These are phyloP conservation scores for Patella vulgata DNA, from an alignment of 1,140 invertebrate genomes.

Conservation along the genomic window DNA sequence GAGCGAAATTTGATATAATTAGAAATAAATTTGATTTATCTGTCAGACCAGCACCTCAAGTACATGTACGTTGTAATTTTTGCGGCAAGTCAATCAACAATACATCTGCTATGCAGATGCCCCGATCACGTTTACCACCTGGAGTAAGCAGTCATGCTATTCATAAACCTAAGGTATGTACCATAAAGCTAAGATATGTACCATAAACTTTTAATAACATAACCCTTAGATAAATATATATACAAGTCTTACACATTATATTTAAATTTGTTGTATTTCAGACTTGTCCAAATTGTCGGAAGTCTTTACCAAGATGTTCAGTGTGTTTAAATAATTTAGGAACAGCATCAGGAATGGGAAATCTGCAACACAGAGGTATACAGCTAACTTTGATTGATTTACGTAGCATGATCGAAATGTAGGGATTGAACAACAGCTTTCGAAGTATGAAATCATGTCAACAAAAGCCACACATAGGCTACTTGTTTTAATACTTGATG, in stretches of 20 bases:
- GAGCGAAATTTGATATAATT: conserved; percentile 81
- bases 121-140: conserved; percentile 18
- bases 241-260: no score
- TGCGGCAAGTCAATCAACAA: conserved; percentile 91
- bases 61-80: conserved; percentile 92
- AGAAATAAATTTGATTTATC: conserved; percentile 72
- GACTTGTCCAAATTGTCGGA: conserved; percentile 88
- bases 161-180: conserved; percentile 46
- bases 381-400: no score
- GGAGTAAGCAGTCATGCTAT: conserved; percentile 17
- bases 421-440: no score
- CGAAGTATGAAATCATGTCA: no score
- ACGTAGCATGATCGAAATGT: no score
- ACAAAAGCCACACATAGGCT: no score
- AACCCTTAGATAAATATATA: no score
- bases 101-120: conserved; percentile 32
- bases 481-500: no score
- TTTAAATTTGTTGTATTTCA: no score
- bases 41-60: conserved; percentile 77
- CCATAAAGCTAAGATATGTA: no score
- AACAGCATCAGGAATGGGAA: conserved; percentile 70
- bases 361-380: conserved; percentile 16
- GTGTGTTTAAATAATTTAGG: conserved; percentile 94
- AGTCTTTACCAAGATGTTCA: conserved; percentile 91
- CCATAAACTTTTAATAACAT: no score